Percentiles rank a stretch among this genome's conserved stretches.
phyloP scores from a whole-genome alignment of 1,140 invertebrate species.

The Bombyx mori region ASM3026992v2 NC_085120.1:526001-526500 shows the following conservation, averaged over 20 bases:
- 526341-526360: slow-evolving; percentile 5
- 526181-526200: too few relatives aligned
- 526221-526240: slow-evolving; percentile 10
- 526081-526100: too few relatives aligned
- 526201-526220: too few relatives aligned
- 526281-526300: slow-evolving; percentile 12
- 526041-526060: slow-evolving; percentile 3
- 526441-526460: background rate
- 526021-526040: slow-evolving; percentile 3
- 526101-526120: too few relatives aligned
- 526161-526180: too few relatives aligned
- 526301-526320: slow-evolving; percentile 16
- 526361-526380: background rate
- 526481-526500: background rate
- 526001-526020: slow-evolving; percentile 4
- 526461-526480: background rate
- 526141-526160: too few relatives aligned
- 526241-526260: slow-evolving; percentile 12
- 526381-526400: too few relatives aligned
- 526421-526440: background rate
- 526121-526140: too few relatives aligned
- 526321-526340: slow-evolving; percentile 13
- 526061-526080: slow-evolving; percentile 4
- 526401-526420: background rate
- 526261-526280: slow-evolving; percentile 7